A percentile compares a stretch with the other conserved stretches of the same genome.
These are phyloP conservation scores for Agrochola macilenta DNA, from an alignment of 2,888 invertebrate species.

Conservation along the genomic window DNA sequence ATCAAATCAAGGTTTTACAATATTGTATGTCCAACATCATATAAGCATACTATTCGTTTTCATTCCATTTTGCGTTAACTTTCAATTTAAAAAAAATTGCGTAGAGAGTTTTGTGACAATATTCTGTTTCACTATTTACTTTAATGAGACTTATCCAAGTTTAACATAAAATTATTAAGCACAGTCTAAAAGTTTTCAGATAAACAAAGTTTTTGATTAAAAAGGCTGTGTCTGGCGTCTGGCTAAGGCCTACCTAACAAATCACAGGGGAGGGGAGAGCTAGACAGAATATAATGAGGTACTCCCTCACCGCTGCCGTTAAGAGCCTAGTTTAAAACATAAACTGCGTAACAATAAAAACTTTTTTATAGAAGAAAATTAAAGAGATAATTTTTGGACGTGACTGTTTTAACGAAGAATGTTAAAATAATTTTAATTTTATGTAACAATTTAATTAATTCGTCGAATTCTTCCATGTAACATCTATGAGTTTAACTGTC, in stretches of 20 bases:
- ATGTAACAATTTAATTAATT: background rate
- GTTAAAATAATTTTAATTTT: background rate
- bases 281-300: constrained; percentile 16
- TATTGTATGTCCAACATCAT: background rate
- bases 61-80: too few relatives aligned
- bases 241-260: constrained; percentile 13
- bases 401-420: background rate
- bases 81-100: background rate
- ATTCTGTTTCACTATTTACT: background rate
- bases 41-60: background rate
- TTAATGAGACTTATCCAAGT: background rate
- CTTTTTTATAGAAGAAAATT: constrained; percentile 1
- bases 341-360: constrained; percentile 16
- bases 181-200: constrained; percentile 25
- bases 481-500: too few relatives aligned
- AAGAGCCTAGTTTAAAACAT: constrained; percentile 10
- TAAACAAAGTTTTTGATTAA: constrained; percentile 34
- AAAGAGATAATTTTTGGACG: background rate
- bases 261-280: constrained; percentile 5
- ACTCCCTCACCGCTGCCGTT: background rate
- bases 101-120: background rate
- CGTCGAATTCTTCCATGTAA: background rate
- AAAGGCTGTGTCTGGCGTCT: background rate
- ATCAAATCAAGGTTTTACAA: too few relatives aligned
- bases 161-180: constrained; percentile 17